Conservation (phyloP, 1,140 invertebrate species). For the Drosophila kepulauana region DNA sequence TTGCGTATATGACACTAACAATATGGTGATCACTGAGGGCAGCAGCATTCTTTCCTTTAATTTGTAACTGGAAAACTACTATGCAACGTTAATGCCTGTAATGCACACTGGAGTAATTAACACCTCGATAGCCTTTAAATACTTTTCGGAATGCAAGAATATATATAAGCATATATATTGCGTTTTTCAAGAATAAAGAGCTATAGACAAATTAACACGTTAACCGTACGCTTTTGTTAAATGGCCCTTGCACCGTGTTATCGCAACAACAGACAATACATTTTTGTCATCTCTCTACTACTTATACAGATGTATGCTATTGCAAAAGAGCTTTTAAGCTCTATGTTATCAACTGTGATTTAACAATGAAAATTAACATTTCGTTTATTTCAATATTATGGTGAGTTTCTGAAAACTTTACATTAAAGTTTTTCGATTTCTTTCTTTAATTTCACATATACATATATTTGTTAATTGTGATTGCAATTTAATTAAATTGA, state of each 20-base stretch:
- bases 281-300: conserved; percentile 9
- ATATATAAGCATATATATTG: background rate
- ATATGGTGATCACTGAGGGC: conserved; percentile 32
- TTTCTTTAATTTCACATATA: conserved; percentile 21
- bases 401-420: conserved; percentile 68
- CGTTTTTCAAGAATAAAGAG: conserved; percentile 27
- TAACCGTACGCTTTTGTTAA: background rate
- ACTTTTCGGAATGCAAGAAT: background rate
- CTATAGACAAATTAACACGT: background rate
- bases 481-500: conserved; percentile 57
- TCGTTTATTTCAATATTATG: conserved; percentile 67
- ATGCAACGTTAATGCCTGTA: background rate
- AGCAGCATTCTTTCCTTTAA: conserved; percentile 40
- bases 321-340: conserved; percentile 25
- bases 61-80: background rate
- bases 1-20: conserved; percentile 6
- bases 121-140: background rate
- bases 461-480: conserved; percentile 58
- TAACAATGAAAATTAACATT: conserved; percentile 57
- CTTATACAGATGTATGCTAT: conserved; percentile 10
- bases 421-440: conserved; percentile 53
- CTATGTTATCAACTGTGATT: conserved; percentile 5
- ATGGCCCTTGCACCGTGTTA: conserved; percentile 16
- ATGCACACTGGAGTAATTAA: background rate
- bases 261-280: conserved; percentile 13